A percentile compares a stretch with the other conserved stretches of the same genome.
These are phyloP conservation scores for Drosophila aldrichi DNA, from an alignment of 2,888 invertebrate species.

Conservation along the genomic window DNA sequence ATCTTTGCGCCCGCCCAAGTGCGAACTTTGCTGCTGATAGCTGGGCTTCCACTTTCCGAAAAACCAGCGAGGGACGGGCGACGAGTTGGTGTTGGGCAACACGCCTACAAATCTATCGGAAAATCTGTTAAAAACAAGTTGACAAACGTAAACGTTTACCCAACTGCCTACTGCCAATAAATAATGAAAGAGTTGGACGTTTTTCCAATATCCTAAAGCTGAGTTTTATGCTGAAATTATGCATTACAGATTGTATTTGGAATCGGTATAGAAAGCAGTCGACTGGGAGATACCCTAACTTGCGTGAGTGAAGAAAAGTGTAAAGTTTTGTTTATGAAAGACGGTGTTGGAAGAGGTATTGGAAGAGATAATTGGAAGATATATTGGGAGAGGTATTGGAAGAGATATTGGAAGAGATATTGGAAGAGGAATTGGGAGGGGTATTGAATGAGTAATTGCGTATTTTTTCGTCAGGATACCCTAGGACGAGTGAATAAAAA, in stretches of 20 bases:
- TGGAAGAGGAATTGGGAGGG: too few species aligned
- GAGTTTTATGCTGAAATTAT: neutral
- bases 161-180: conserved; percentile 2
- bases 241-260: neutral
- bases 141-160: conserved; percentile 8
- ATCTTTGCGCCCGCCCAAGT: conserved; percentile 56
- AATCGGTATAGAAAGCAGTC: neutral
- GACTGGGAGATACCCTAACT: neutral
- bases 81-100: conserved; percentile 1
- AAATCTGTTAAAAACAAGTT: conserved; percentile 17
- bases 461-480: too few species aligned
- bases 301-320: neutral
- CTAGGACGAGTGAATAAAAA: too few species aligned
- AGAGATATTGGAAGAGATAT: neutral
- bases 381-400: neutral
- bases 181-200: neutral
- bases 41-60: conserved; percentile 6
- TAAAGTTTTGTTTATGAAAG: neutral
- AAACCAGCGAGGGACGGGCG: neutral
- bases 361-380: too few species aligned
- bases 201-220: conserved; percentile 2
- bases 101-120: conserved; percentile 33
- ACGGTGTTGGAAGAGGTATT: neutral
- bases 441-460: too few species aligned
- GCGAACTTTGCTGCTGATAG: conserved; percentile 50